Percentiles rank a stretch among this genome's conserved stretches.
These are phyloP conservation scores for Perdita meconis DNA, from an alignment of 2,888 invertebrate species.

Conservation along the genomic window DNA sequence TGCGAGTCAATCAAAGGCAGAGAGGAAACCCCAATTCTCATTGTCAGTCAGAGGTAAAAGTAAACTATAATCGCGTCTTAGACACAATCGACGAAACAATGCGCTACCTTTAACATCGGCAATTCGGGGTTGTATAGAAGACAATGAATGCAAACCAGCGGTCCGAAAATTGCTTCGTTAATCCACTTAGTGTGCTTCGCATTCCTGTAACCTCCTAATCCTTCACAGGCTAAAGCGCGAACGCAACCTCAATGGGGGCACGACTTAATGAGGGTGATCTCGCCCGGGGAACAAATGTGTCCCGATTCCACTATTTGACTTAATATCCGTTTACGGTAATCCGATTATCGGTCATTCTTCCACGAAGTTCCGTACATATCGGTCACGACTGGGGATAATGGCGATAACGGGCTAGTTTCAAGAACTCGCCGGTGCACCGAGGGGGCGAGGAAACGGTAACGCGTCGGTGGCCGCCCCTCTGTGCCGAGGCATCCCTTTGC, in stretches of 20 bases:
- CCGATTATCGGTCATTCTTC: constrained; percentile 23
- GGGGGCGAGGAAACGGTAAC: constrained; percentile 7
- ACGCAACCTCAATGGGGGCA: neutral
- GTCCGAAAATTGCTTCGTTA: neutral
- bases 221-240: neutral
- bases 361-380: neutral
- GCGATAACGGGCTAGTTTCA: constrained; percentile 3
- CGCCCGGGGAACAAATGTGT: neutral
- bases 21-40: neutral
- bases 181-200: constrained; percentile 46
- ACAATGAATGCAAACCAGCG: neutral
- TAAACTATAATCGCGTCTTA: neutral
- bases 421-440: constrained; percentile 23
- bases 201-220: constrained; percentile 16
- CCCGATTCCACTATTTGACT: no score
- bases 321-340: constrained; percentile 12
- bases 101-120: neutral
- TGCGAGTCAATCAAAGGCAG: neutral
- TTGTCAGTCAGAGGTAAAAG: neutral
- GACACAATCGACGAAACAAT: neutral
- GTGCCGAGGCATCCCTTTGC: constrained; percentile 61
- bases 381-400: neutral
- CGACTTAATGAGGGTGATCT: neutral
- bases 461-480: constrained; percentile 26
- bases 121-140: neutral